A percentile compares a stretch with the other conserved stretches of the same genome.
Evolutionary conservation across 1,140 invertebrate species (phyloP).

Genomic region (Alviniconcha marisindica): DNA sequence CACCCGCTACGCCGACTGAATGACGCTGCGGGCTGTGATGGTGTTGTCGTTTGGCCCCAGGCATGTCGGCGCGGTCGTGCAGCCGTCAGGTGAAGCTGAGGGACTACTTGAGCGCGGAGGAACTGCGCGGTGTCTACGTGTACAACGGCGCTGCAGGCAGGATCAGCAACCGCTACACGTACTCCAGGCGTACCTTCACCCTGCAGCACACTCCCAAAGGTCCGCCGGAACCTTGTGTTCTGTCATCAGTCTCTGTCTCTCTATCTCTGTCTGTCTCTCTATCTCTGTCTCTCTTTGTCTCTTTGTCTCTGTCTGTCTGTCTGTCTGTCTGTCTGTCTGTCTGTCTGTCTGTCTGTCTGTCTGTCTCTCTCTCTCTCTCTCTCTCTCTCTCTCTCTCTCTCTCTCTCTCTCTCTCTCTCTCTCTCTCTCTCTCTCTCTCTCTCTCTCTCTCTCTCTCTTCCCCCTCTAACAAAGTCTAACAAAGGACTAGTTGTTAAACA

Average conservation of each 20-base stretch:
- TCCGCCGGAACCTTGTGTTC: neutral
- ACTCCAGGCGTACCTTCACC: constrained; percentile 11
- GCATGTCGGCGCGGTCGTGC: constrained; percentile 59
- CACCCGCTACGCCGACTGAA: no score
- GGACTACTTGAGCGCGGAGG: constrained; percentile 47
- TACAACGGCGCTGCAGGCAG: constrained; percentile 50
- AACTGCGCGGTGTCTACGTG: constrained; percentile 48
- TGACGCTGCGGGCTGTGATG: neutral
- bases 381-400: no score
- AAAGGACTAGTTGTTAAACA: no score
- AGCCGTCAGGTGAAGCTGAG: constrained; percentile 47
- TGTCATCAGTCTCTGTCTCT: neutral
- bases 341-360: no score
- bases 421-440: no score
- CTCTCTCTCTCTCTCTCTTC: no score
- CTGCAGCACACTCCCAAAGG: constrained; percentile 21
- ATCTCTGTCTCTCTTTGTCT: neutral
- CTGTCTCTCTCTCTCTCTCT: no score
- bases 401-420: no score
- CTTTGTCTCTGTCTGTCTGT: neutral
- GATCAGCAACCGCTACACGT: constrained; percentile 49
- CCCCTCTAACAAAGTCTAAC: no score
- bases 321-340: neutral
- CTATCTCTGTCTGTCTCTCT: neutral
- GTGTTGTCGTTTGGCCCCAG: constrained; percentile 37